phyloP scores from a whole-genome alignment of 2,797 vertebrate genomes.

The Sciurus carolinensis region DNA sequence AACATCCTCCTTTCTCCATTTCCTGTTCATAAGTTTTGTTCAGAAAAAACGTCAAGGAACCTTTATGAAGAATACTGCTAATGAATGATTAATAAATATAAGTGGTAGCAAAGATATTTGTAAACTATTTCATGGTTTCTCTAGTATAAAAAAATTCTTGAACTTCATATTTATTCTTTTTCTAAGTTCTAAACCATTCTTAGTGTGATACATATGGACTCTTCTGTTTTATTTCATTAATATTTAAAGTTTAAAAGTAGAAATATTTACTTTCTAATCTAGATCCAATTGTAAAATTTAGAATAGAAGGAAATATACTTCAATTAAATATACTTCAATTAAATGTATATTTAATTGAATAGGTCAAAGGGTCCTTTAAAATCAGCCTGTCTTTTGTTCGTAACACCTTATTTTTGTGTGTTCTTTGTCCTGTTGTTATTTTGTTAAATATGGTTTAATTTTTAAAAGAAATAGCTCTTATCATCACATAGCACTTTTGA shows the following conservation, averaged over 20 bases:
- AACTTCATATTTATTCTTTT: conserved; percentile 40
- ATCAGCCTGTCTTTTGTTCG: conserved; percentile 47
- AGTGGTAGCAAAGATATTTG: conserved; percentile 37
- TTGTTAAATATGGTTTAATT: conserved; percentile 66
- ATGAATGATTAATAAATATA: conserved; percentile 21
- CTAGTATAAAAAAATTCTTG: background rate
- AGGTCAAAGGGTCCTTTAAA: conserved; percentile 40
- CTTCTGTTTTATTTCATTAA: conserved; percentile 50
- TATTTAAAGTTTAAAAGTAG: conserved; percentile 63
- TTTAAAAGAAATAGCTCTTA: conserved; percentile 39
- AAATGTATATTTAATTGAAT: conserved; percentile 21
- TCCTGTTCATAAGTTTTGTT: conserved; percentile 57
- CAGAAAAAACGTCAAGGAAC: conserved; percentile 3
- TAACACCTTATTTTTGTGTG: conserved; percentile 32
- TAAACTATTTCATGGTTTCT: conserved; percentile 15
- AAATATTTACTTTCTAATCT: conserved; percentile 46
- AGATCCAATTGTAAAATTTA: conserved; percentile 54
- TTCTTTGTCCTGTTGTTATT: conserved; percentile 46
- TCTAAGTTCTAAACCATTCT: background rate
- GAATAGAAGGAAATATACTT: conserved; percentile 53
- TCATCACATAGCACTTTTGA: conserved; percentile 16
- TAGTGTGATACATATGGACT: background rate
- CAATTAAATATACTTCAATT: conserved; percentile 22
- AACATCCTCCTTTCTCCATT: background rate
- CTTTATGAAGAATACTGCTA: conserved; percentile 34